Conservation (phyloP, 2,113 vertebrate genomes). For the Rhodinocichla rosea region DNA sequence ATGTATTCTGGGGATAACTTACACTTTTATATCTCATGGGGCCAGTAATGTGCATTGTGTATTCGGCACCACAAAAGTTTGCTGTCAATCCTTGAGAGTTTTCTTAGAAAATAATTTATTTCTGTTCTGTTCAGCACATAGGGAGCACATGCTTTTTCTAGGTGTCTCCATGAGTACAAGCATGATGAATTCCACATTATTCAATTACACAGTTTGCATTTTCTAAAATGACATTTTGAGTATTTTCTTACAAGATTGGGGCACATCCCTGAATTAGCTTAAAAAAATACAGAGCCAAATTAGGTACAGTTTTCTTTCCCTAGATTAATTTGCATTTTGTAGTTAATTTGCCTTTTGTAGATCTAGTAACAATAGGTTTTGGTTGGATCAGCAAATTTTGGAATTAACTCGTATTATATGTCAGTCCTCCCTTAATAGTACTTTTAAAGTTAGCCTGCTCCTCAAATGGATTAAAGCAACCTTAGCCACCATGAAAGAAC, state of each 20-base stretch:
- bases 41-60: neutral
- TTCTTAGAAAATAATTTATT: neutral
- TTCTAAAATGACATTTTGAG: neutral
- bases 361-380: neutral
- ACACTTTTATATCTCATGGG: neutral
- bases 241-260: neutral
- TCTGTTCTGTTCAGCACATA: neutral
- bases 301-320: neutral
- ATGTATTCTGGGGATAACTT: neutral
- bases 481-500: neutral
- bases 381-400: neutral
- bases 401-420: neutral
- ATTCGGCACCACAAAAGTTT: neutral
- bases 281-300: neutral
- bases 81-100: neutral
- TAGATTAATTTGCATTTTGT: neutral
- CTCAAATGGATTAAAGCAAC: neutral
- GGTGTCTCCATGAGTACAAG: neutral
- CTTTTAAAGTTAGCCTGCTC: neutral
- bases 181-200: neutral
- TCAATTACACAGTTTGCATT: conserved; percentile 6
- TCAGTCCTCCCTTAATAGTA: neutral
- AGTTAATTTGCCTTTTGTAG: neutral
- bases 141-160: neutral
- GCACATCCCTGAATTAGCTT: neutral